Conservation (phyloP, 2,888 invertebrate genomes). For the Dendrolimus houi region DNA sequence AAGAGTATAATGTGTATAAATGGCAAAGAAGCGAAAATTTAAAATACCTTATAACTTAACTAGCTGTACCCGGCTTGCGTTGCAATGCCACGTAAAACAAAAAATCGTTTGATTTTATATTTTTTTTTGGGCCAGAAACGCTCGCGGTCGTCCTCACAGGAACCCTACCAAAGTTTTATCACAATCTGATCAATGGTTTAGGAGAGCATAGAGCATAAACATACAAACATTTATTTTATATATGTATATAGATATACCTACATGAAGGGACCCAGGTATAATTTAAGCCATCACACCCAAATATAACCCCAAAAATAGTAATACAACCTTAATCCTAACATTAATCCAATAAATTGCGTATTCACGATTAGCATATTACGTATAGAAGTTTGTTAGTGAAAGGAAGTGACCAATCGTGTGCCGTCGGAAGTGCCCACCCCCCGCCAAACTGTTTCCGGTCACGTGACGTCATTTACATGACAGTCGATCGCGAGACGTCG, state of each 20-base stretch:
- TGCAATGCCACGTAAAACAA: no score
- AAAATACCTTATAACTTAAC: no score
- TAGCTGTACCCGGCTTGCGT: no score
- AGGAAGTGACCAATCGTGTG: constrained; percentile 75
- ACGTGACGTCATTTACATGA: constrained; percentile 75
- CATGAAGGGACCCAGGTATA: neutral
- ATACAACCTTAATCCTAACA: constrained; percentile 28
- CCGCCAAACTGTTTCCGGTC: constrained; percentile 69
- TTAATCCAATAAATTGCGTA: constrained; percentile 68
- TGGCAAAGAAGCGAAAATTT: no score
- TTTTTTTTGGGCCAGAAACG: no score
- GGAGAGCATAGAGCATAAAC: no score
- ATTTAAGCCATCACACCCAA: neutral
- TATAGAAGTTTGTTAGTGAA: constrained; percentile 60
- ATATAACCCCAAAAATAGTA: constrained; percentile 6
- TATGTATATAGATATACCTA: neutral
- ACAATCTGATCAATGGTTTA: no score
- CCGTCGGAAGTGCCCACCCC: constrained; percentile 61
- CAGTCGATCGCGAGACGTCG: constrained; percentile 46
- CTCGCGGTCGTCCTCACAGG: neutral
- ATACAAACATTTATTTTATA: no score
- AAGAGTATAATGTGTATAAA: no score
- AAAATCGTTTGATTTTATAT: no score
- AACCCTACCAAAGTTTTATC: no score
- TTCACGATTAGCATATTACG: constrained; percentile 72